Evolutionary conservation across 2,888 invertebrate species (phyloP), one percentile per base, ranked within the genome.

Genomic region (Eudemis profundana): DNA sequence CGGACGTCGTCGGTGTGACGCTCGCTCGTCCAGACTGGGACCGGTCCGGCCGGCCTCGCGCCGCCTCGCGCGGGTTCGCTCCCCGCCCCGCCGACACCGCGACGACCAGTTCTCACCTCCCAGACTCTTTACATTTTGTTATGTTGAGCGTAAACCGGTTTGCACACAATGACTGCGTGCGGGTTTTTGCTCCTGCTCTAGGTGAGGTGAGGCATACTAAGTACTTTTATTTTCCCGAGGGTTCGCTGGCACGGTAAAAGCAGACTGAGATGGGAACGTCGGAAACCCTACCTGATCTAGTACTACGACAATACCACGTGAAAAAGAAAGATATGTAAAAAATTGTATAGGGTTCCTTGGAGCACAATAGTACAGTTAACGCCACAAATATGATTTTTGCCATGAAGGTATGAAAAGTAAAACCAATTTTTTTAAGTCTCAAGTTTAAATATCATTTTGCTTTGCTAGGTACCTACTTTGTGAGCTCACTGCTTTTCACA

Each of bases 141-240:
- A n/a, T 46, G 15, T 47, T 42, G 50, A 50, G 63, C 17, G 50
- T 57, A 87, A 87, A 87, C 88, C 82, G 82, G 88, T 87, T 88
- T 83, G 74, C 77, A 72, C 75, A 74, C 77, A 67, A 76, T 27
- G 76, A 76, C 77, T 70, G 56, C 66, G 68, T 17, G 19, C 23
- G 17, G 42, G 56, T 56, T 44, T 40, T n/a, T 12, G 12, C 49
- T n/a, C 49, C 29, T 50, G 4, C 10, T 33, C 8, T 29, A 15
- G 29, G 47, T 14, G 2, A n/a, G 8, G 14, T 14, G 23, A 33
- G n/a, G n/a, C n/a, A n/a, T n/a, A n/a, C n/a, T 23, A 23, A 23
- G 23, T 23, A 23, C 3, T 3, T 23, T 4, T 23, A 23, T 4
- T 23, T 23, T 33, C 33, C 33, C 33, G 33, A 33, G 8, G 8